Conservation (phyloP, 2,113 vertebrate species). For the Oreotrochilus melanogaster region DNA sequence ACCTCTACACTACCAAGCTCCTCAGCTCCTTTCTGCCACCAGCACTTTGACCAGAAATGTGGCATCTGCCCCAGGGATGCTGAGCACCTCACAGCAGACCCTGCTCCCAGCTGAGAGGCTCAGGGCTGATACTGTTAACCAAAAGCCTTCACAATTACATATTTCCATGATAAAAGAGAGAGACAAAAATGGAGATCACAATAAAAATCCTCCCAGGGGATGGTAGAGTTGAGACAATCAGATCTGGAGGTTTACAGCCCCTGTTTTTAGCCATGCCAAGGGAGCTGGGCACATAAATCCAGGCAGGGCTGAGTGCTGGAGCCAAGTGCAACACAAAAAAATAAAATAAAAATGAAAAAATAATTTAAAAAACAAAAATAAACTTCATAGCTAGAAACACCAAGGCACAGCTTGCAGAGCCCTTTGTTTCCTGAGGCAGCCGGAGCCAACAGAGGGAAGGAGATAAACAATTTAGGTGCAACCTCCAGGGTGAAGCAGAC, state of each 20-base stretch:
- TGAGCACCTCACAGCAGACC: background rate
- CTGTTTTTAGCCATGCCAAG: background rate
- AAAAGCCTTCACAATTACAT: background rate
- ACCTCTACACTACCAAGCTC: too few relatives aligned
- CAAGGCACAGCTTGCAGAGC: background rate
- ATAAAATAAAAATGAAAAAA: too few relatives aligned
- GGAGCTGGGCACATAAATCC: conserved; percentile 27
- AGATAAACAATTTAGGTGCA: conserved; percentile 72
- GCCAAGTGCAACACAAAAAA: background rate
- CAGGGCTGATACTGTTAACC: background rate
- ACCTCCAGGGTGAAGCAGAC: conserved; percentile 31
- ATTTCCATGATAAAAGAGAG: background rate
- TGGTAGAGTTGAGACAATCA: background rate
- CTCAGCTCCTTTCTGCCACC: background rate
- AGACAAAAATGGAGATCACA: background rate
- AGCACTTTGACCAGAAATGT: background rate
- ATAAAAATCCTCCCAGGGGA: background rate
- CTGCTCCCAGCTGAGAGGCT: background rate
- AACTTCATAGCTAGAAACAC: conserved; percentile 21
- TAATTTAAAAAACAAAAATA: background rate
- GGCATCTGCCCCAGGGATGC: background rate
- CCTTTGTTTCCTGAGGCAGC: conserved; percentile 39
- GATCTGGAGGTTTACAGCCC: background rate
- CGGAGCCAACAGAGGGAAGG: background rate
- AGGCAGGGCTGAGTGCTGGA: background rate